These are phyloP conservation scores for Drepanosiphum platanoidis DNA, from an alignment of 2,888 invertebrate species.

Conservation along the genomic window DNA sequence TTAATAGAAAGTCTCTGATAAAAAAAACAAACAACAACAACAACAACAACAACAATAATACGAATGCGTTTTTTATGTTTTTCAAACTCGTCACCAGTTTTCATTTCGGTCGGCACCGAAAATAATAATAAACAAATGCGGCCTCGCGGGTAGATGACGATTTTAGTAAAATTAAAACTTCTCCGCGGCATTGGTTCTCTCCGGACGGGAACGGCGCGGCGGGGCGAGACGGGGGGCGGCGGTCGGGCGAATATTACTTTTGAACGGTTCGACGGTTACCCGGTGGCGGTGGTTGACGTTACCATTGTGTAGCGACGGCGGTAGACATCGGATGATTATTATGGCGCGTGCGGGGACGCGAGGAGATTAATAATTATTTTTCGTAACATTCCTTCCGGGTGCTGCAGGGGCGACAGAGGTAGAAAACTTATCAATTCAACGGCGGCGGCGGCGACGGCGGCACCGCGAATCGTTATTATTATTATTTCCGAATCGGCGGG, in stretches of 20 bases:
- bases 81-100: not conserved
- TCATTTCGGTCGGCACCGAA: not conserved
- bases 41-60: too few relatives aligned
- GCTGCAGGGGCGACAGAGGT: not conserved
- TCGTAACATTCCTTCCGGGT: conserved; percentile 6
- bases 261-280: conserved; percentile 16
- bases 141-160: not conserved
- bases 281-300: not conserved
- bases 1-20: too few relatives aligned
- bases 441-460: not conserved
- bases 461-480: conserved; percentile 23
- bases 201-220: too few relatives aligned
- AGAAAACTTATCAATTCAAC: conserved; percentile 26
- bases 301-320: not conserved
- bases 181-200: not conserved
- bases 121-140: conserved; percentile 1
- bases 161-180: conserved; percentile 8
- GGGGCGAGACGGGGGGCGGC: not conserved
- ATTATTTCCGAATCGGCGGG: not conserved
- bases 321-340: not conserved
- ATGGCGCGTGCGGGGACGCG: not conserved
- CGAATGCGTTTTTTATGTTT: too few relatives aligned
- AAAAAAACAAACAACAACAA: too few relatives aligned
- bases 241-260: conserved; percentile 14
- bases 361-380: conserved; percentile 41